A percentile compares a stretch with the other conserved stretches of the same genome.
Conservation (phyloP, 2,113 vertebrate genomes). For the Tyrannus savana region DNA sequence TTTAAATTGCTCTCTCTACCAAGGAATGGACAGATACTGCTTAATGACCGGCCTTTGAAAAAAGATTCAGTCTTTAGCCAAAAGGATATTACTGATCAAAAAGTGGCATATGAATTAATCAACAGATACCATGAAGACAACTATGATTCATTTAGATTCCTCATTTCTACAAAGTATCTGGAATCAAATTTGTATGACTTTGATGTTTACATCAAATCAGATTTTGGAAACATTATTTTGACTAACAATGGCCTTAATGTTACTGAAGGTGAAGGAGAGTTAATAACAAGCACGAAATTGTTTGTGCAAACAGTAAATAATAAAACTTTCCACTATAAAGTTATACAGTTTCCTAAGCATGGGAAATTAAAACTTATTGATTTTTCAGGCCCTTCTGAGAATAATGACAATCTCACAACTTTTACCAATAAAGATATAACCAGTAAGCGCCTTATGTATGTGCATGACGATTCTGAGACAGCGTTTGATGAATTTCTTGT, state of each 20-base stretch:
- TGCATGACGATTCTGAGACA: conserved; percentile 90
- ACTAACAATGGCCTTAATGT: conserved; percentile 83
- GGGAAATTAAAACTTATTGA: conserved; percentile 82
- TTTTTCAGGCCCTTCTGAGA: conserved; percentile 77
- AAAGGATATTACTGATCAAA: conserved; percentile 75
- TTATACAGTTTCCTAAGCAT: conserved; percentile 79
- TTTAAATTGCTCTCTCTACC: conserved; percentile 83
- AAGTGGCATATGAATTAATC: conserved; percentile 81
- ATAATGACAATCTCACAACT: conserved; percentile 73
- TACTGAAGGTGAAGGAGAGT: conserved; percentile 85
- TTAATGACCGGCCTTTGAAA: conserved; percentile 75
- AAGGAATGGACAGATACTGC: conserved; percentile 82
- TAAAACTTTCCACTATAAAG: conserved; percentile 79
- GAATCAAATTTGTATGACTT: conserved; percentile 82
- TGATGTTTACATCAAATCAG: conserved; percentile 82
- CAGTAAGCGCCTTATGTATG: conserved; percentile 81
- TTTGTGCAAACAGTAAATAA: conserved; percentile 83
- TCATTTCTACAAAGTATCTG: conserved; percentile 82
- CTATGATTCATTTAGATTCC: conserved; percentile 83
- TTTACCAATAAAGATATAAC: conserved; percentile 85
- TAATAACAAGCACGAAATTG: conserved; percentile 82
- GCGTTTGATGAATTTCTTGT: conserved; percentile 80
- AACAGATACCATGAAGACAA: conserved; percentile 74
- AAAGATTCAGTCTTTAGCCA: conserved; percentile 85
- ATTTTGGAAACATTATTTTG: conserved; percentile 77